A percentile compares a stretch with the other conserved stretches of the same genome.
Conservation (phyloP, 2,888 invertebrate genomes). For the Acrobasis repandana region DNA sequence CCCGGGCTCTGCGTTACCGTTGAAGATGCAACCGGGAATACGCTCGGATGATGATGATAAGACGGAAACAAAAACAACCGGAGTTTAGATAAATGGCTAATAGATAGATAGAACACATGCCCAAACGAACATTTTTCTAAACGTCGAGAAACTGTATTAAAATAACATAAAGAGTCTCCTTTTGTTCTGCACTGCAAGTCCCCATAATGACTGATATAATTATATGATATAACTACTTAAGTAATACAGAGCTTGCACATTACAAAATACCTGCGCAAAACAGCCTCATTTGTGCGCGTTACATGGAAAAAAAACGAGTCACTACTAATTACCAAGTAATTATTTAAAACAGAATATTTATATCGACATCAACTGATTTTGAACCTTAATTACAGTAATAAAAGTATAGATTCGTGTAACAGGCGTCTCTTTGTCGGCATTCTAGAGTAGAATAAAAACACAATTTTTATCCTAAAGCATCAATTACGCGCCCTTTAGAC, state of each 20-base stretch:
- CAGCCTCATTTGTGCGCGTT: constrained; percentile 21
- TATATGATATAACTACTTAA: constrained; percentile 17
- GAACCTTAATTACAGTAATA: constrained; percentile 17
- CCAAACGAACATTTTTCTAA: not conserved
- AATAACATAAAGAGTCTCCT: not conserved
- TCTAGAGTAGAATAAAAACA: constrained; percentile 7
- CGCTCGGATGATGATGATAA: no score
- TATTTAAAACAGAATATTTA: constrained; percentile 16
- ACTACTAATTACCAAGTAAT: constrained; percentile 21
- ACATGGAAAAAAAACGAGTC: constrained; percentile 20
- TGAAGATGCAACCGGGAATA: no score
- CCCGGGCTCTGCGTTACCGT: no score
- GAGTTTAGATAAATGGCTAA: no score
- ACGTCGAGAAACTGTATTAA: not conserved
- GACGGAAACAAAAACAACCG: no score
- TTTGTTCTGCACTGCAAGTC: not conserved
- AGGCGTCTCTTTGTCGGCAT: constrained; percentile 14
- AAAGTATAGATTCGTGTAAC: constrained; percentile 6
- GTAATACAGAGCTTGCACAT: constrained; percentile 6
- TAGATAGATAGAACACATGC: no score
- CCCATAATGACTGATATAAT: constrained; percentile 19
- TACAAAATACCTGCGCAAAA: constrained; percentile 20
- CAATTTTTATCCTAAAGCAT: constrained; percentile 4
- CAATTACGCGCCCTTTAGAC: constrained; percentile 18
- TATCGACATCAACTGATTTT: not conserved